Evolutionary conservation across 2,888 invertebrate species (phyloP).

Genomic region (Keiferia lycopersicella): DNA sequence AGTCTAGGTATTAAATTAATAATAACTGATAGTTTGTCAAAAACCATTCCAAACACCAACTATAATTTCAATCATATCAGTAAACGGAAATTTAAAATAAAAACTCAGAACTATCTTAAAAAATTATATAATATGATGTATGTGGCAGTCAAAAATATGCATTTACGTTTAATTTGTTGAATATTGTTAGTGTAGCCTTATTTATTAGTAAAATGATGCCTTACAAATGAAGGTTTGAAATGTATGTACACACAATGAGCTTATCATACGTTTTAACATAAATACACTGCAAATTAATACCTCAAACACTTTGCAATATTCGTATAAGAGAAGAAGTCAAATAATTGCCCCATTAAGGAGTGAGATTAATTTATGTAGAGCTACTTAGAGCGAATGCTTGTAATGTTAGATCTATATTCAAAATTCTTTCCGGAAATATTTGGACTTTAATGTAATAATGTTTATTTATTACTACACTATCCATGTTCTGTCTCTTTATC

Average conservation of each 20-base stretch:
- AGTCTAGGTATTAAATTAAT: background rate
- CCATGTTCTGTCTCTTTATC: background rate
- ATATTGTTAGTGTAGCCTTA: background rate
- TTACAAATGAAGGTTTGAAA: background rate
- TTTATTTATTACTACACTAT: background rate
- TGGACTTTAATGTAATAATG: background rate
- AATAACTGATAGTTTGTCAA: background rate
- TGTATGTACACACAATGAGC: conserved; percentile 8
- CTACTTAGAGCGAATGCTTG: background rate
- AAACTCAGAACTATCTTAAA: too few species aligned
- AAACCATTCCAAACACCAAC: conserved; percentile 15
- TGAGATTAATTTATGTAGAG: conserved; percentile 11
- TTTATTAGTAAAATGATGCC: background rate
- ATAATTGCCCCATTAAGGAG: conserved; percentile 9
- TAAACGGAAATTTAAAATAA: background rate
- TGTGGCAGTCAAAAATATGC: background rate
- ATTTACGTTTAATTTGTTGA: background rate
- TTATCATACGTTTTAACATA: background rate
- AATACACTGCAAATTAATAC: conserved; percentile 1
- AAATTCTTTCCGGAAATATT: background rate
- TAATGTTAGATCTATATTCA: conserved; percentile 4
- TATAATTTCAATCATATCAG: background rate
- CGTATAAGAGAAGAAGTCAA: background rate
- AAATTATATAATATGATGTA: background rate
- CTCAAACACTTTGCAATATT: background rate